Conservation (phyloP, 2,888 invertebrate species). For the Drosophila nr. medialis region DNA sequence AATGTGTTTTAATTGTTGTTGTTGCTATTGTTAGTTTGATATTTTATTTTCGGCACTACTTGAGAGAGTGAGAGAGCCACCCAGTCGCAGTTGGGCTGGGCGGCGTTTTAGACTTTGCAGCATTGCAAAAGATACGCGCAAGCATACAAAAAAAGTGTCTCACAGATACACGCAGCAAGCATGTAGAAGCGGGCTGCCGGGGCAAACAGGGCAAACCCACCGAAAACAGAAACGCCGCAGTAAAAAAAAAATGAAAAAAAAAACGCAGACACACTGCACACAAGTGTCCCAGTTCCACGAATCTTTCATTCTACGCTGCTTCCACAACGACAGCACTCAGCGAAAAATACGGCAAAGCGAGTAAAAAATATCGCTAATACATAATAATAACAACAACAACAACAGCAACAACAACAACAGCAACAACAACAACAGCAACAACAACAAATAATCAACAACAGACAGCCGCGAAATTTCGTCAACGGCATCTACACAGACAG, state of each 20-base stretch:
- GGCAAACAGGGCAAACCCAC: slow-evolving; percentile 29
- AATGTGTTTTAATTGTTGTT: slow-evolving; percentile 7
- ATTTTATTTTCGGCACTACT: slow-evolving; percentile 13
- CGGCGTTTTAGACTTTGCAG: slow-evolving; percentile 26
- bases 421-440: slow-evolving; percentile 5
- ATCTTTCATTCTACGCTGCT: slow-evolving; percentile 81
- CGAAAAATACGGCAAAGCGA: slow-evolving; percentile 25
- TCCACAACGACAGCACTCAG: slow-evolving; percentile 51
- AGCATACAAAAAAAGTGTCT: slow-evolving; percentile 44
- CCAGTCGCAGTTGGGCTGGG: slow-evolving; percentile 14
- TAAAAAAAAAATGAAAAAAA: slow-evolving; percentile 23
- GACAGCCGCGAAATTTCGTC: slow-evolving; percentile 16
- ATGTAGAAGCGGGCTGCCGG: neutral
- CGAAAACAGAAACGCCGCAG: slow-evolving; percentile 29
- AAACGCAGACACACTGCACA: slow-evolving; percentile 79
- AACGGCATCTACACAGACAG: slow-evolving; percentile 42
- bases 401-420: neutral
- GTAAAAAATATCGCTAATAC: slow-evolving; percentile 77
- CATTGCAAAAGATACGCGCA: slow-evolving; percentile 29
- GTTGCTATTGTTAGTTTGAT: neutral
- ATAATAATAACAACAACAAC: slow-evolving; percentile 62
- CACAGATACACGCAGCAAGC: slow-evolving; percentile 36
- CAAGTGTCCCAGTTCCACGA: slow-evolving; percentile 84
- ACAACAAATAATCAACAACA: neutral
- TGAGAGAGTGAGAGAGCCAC: slow-evolving; percentile 17